Conservation (phyloP, 2,888 invertebrate species). For the Bursaphelenchus okinawaensis region DNA sequence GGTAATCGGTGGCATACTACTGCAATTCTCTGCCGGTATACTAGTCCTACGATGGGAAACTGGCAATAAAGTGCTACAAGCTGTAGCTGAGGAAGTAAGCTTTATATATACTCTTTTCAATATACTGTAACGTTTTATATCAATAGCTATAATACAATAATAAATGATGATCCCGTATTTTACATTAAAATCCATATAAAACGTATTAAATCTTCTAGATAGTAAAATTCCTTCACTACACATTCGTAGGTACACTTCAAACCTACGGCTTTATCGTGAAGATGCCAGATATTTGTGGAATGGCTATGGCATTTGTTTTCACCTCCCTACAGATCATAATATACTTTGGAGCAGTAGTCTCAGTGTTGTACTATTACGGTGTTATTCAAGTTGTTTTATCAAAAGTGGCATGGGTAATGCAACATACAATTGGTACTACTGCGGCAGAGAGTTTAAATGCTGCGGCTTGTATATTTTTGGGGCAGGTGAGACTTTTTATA, state of each 20-base stretch:
- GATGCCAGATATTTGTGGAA: slow-evolving; percentile 37
- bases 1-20: slow-evolving; percentile 72
- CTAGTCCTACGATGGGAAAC: slow-evolving; percentile 75
- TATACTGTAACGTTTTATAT: no score
- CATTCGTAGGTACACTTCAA: slow-evolving; percentile 74
- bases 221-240: slow-evolving; percentile 72
- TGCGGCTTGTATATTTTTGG: slow-evolving; percentile 86
- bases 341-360: slow-evolving; percentile 85
- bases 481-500: slow-evolving; percentile 67
- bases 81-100: slow-evolving; percentile 62
- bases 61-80: slow-evolving; percentile 62
- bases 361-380: slow-evolving; percentile 81
- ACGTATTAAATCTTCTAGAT: no score
- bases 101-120: no score
- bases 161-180: no score
- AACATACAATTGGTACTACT: slow-evolving; percentile 74
- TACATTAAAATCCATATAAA: no score
- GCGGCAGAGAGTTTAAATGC: slow-evolving; percentile 87
- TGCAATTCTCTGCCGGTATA: slow-evolving; percentile 78
- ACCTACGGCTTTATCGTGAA: slow-evolving; percentile 66
- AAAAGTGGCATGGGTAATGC: slow-evolving; percentile 58
- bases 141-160: no score
- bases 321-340: slow-evolving; percentile 74
- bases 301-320: slow-evolving; percentile 27
- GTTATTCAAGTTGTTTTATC: slow-evolving; percentile 77